Conservation (phyloP, 1,140 invertebrate species). For the Trichonephila clavipes region DNA sequence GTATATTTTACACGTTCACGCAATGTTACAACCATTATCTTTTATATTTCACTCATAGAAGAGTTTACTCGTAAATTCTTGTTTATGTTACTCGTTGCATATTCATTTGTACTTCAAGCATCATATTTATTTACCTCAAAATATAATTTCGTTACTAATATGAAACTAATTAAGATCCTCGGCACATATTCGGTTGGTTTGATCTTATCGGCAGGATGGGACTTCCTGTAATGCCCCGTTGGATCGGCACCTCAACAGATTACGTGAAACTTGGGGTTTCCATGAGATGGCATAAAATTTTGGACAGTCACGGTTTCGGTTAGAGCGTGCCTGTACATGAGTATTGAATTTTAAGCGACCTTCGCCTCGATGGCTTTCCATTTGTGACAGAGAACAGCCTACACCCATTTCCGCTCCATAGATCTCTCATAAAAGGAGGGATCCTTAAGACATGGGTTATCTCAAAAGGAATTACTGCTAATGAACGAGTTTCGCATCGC, state of each 20-base stretch:
- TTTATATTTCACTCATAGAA: no score
- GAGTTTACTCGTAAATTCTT: no score
- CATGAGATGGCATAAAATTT: not conserved
- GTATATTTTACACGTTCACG: no score
- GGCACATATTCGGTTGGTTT: not conserved
- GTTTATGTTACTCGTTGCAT: no score
- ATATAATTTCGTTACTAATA: no score
- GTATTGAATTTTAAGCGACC: conserved; percentile 15
- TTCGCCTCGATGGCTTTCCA: conserved; percentile 50
- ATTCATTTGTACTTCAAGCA: no score
- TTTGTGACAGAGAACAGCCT: conserved; percentile 29
- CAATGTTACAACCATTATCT: no score
- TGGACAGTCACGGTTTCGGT: conserved; percentile 27
- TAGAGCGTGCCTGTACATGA: conserved; percentile 13
- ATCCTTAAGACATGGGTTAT: conserved; percentile 55
- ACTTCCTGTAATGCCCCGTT: not conserved
- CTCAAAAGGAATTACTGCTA: conserved; percentile 69
- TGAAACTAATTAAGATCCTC: not conserved
- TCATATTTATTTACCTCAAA: no score
- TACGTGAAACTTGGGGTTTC: not conserved
- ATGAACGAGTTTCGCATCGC: conserved; percentile 49
- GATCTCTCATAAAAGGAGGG: conserved; percentile 42
- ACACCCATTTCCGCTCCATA: conserved; percentile 68
- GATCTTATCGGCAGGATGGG: conserved; percentile 6
- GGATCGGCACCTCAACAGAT: not conserved